phyloP scores from a whole-genome alignment of 2,113 vertebrate species.

The Macrotis lagotis region DNA sequence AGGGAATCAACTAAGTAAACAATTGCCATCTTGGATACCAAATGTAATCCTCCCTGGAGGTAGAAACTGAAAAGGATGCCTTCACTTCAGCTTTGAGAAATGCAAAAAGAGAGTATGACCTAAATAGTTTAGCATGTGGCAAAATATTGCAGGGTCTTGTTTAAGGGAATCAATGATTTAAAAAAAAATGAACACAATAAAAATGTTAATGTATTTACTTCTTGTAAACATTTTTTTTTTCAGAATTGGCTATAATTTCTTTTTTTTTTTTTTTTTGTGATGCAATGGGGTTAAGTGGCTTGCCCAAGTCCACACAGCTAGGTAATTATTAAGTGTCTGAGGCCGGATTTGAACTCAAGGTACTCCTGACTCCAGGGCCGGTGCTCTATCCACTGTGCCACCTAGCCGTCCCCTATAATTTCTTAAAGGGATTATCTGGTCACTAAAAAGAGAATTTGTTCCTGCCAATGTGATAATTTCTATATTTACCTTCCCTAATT shows the following conservation, averaged over 20 bases:
- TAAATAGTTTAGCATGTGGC: background rate
- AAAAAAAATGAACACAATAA: too few species aligned
- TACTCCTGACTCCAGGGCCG: too few species aligned
- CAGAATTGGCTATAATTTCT: background rate
- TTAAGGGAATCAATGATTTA: background rate
- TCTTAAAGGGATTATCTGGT: background rate
- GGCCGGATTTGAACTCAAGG: too few species aligned
- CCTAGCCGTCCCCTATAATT: too few species aligned
- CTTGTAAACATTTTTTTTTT: background rate
- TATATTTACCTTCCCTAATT: background rate
- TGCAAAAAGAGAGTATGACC: background rate
- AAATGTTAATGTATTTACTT: background rate
- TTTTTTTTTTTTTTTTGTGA: too few species aligned
- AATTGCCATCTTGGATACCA: background rate
- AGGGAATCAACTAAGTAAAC: background rate
- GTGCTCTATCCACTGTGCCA: too few species aligned
- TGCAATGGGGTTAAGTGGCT: too few species aligned
- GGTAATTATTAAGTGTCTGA: too few species aligned
- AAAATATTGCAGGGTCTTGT: background rate
- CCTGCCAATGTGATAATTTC: background rate
- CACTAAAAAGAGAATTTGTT: background rate
- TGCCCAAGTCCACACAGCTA: too few species aligned
- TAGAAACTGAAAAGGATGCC: background rate
- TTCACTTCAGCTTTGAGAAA: background rate
- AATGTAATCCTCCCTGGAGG: background rate